Conservation (phyloP, 2,888 invertebrate genomes). For the Drosophila mimica region DNA sequence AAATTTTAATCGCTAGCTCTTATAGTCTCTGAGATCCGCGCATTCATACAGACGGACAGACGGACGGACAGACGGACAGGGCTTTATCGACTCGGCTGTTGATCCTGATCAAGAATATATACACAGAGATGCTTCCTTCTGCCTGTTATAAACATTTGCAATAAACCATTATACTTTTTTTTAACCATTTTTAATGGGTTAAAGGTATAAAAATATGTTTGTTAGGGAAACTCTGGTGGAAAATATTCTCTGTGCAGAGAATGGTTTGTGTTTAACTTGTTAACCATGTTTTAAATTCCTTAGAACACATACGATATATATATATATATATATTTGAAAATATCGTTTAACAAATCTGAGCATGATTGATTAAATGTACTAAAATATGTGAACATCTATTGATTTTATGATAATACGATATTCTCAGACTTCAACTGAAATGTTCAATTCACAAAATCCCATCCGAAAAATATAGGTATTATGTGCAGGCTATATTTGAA, state of each 20-base stretch:
- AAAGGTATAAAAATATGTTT: background rate
- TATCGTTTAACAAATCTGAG: background rate
- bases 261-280: background rate
- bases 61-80: too few relatives aligned
- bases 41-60: too few relatives aligned
- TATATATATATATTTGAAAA: background rate
- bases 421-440: background rate
- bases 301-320: background rate
- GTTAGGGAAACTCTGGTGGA: background rate
- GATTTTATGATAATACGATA: background rate
- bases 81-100: too few relatives aligned
- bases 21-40: too few relatives aligned
- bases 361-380: background rate
- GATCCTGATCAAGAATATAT: too few relatives aligned
- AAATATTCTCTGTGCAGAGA: background rate
- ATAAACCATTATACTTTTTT: too few relatives aligned
- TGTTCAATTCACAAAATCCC: background rate
- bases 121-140: too few relatives aligned
- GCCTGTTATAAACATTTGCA: too few relatives aligned
- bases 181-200: too few relatives aligned
- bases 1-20: too few relatives aligned
- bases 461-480: background rate
- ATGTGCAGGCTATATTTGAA: conserved; percentile 12
- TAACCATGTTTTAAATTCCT: background rate
- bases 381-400: background rate